Conservation (phyloP, 2,113 vertebrate species). For the Hoplias malabaricus region DNA sequence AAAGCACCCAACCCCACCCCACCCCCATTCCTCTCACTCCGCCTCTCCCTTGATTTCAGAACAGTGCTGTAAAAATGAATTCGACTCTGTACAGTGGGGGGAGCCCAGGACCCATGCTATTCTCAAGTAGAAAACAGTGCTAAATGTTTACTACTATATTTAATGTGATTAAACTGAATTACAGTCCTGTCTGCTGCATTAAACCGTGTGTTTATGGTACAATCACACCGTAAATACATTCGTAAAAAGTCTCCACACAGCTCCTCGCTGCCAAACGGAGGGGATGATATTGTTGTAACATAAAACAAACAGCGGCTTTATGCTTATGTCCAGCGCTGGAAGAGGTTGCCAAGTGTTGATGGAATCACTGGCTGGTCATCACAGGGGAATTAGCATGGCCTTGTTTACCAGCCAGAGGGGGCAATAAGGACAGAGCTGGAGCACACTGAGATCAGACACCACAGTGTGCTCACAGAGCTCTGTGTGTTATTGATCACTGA, state of each 20-base stretch:
- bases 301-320: conserved; percentile 67
- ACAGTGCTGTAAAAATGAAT: no score
- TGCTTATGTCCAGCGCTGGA: conserved; percentile 41
- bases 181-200: no score
- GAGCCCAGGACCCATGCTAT: no score
- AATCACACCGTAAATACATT: background rate
- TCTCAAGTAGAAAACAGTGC: no score
- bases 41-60: no score
- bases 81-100: no score
- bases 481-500: background rate
- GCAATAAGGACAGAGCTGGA: conserved; percentile 36
- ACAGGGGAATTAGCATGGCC: conserved; percentile 46
- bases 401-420: conserved; percentile 50
- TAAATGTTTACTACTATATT: no score
- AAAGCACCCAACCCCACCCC: no score
- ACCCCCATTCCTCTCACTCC: no score
- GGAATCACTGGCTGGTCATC: conserved; percentile 62
- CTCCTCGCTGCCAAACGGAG: conserved; percentile 35
- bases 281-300: conserved; percentile 63
- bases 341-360: conserved; percentile 68
- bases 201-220: background rate
- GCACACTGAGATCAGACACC: conserved; percentile 40
- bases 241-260: conserved; percentile 4
- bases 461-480: conserved; percentile 1
- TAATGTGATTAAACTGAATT: no score